These are phyloP conservation scores for Antitype chi DNA, from an alignment of 2,888 invertebrate genomes.

Conservation along the genomic window DNA sequence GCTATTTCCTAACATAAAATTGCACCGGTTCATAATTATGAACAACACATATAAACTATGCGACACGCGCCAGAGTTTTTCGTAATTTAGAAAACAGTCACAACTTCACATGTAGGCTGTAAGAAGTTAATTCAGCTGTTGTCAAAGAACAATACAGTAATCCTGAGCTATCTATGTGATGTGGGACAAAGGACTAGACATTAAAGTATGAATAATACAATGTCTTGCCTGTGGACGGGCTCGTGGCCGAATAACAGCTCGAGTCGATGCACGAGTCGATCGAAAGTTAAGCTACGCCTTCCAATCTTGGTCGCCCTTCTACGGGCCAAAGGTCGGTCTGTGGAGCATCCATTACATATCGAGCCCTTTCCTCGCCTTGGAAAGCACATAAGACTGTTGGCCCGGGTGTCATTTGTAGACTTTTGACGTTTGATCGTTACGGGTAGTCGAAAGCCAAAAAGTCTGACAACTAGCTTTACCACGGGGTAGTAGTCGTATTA, in stretches of 20 bases:
- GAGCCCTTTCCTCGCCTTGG: too few species aligned
- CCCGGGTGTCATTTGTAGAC: too few species aligned
- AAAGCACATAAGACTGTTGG: neutral
- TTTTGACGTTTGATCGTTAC: neutral
- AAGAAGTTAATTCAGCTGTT: slow-evolving; percentile 19
- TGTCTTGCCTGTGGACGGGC: neutral
- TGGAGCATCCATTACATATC: neutral
- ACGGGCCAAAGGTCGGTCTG: too few species aligned
- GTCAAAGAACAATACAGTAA: slow-evolving; percentile 36
- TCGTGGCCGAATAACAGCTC: neutral
- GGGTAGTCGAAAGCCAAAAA: neutral
- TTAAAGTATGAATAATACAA: slow-evolving; percentile 13
- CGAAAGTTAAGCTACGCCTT: neutral
- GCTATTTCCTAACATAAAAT: too few species aligned
- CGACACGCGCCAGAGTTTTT: neutral
- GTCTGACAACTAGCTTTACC: too few species aligned
- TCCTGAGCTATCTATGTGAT: slow-evolving; percentile 12
- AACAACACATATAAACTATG: neutral
- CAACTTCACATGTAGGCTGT: slow-evolving; percentile 8
- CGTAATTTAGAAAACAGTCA: neutral
- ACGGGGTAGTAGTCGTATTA: neutral
- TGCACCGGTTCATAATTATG: too few species aligned
- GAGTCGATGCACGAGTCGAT: too few species aligned
- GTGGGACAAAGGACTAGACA: slow-evolving; percentile 5
- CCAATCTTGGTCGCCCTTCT: too few species aligned